Evolutionary conservation across 2,888 invertebrate genomes (phyloP).

Genomic region (Tipula vernalis): DNA sequence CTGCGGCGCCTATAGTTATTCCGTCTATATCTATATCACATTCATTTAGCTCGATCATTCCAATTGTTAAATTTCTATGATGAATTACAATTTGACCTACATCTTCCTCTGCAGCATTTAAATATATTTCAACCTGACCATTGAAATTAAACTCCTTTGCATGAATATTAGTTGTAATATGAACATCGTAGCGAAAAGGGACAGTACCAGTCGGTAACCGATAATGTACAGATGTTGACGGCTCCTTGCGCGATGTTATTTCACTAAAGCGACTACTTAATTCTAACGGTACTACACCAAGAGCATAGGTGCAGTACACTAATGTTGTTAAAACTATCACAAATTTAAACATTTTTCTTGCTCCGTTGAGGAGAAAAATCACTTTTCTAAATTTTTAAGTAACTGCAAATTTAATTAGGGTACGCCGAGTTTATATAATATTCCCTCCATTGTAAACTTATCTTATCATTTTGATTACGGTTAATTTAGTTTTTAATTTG

Average conservation of each 20-base stretch:
- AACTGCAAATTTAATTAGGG: not conserved
- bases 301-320: not conserved
- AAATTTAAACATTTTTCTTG: not conserved
- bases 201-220: conserved; percentile 36
- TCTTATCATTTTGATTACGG: not conserved
- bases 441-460: not conserved
- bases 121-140: conserved; percentile 23
- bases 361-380: not conserved
- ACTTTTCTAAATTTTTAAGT: not conserved
- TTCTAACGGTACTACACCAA: not conserved
- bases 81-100: conserved; percentile 24
- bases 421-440: not conserved
- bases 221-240: not conserved
- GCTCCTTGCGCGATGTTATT: not conserved
- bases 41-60: conserved; percentile 19
- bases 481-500: too few relatives aligned
- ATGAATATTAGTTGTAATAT: conserved; percentile 25
- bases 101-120: conserved; percentile 12
- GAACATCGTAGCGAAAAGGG: conserved; percentile 40
- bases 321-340: not conserved
- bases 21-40: not conserved
- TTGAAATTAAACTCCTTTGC: conserved; percentile 21
- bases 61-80: conserved; percentile 20
- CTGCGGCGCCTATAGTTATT: not conserved
- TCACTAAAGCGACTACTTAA: not conserved